Base-by-base conservation (phyloP, 2,888 invertebrate genomes). In the Crematogaster levior region DNA sequence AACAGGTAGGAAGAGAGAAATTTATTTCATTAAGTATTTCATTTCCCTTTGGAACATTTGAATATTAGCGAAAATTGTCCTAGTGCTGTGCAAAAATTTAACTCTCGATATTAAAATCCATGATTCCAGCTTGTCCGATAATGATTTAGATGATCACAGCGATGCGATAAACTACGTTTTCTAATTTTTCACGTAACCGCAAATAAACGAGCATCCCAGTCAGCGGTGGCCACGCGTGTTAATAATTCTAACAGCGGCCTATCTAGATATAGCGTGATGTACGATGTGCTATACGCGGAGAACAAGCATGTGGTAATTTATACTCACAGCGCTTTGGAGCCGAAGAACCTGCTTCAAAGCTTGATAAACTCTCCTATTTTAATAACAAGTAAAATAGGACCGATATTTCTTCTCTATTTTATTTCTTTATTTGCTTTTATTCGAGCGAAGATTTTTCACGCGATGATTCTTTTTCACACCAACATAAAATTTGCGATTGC, bases 401-500 rank as follows among this genome's bases (percentile, higher is more conserved):
- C n/a, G n/a, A n/a, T n/a, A n/a, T n/a, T n/a, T n/a, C n/a, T n/a
- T n/a, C n/a, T n/a, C n/a, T 48, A 74, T 40, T 51, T 53, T 56
- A 27, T 65, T 65, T 30, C 65, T 56, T 30, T 7, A 15, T 21
- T 53, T 21, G 27, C 15, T 65, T 27, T 15, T 5, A 15, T 12
- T 40, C 53, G 53, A 30, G 27, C 40, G 21, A 12, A 53, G 51
- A 66, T 40, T 75, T 51, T 74, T 65, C 34, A 34, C 18, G 37
- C 51, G 27, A 65, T 2, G 10, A 24, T 34, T 53, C 66, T 51
- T 53, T 68, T 27, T 34, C 53, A 21, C 10, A 34, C 21, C 56
- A 61, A 65, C 53, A 66, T 82, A 84, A 89, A 85, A 89, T 88
- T 86, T 82, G 83, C 83, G 77, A 82, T 89, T 81, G 84, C 21